Conservation (phyloP, 2,797 vertebrate genomes). For the Pogonophryne albipinna region DNA sequence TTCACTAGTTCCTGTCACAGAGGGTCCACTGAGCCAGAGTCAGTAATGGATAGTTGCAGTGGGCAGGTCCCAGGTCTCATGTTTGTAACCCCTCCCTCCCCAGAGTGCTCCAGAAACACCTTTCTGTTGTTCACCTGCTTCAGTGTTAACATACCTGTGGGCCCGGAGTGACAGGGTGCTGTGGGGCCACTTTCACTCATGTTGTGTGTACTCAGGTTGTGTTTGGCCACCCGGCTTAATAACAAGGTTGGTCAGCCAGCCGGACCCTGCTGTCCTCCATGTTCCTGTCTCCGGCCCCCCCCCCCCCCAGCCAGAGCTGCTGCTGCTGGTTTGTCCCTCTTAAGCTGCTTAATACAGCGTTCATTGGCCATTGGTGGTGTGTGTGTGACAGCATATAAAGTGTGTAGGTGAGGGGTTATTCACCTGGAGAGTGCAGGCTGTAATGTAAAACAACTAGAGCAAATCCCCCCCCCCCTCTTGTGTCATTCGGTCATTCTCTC, state of each 20-base stretch:
- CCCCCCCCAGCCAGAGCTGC: constrained; percentile 12
- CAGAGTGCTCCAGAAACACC: constrained; percentile 42
- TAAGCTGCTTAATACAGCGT: constrained; percentile 48
- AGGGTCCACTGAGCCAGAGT: constrained; percentile 4
- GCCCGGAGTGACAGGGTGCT: constrained; percentile 46
- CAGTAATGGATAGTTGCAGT: constrained; percentile 3
- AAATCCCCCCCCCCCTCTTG: constrained; percentile 68
- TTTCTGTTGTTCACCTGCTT: constrained; percentile 33
- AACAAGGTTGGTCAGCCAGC: constrained; percentile 74
- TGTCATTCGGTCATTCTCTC: constrained; percentile 61
- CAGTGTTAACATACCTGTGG: constrained; percentile 38
- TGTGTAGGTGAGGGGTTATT: constrained; percentile 80
- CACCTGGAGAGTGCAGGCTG: constrained; percentile 79
- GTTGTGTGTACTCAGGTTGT: constrained; percentile 46
- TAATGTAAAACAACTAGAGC: constrained; percentile 87
- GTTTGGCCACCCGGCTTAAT: constrained; percentile 65
- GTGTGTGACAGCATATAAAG: constrained; percentile 63
- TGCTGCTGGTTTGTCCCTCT: constrained; percentile 17
- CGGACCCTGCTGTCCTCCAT: constrained; percentile 52
- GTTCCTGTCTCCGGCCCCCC: constrained; percentile 19
- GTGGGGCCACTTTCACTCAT: constrained; percentile 67
- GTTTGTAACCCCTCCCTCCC: constrained; percentile 23
- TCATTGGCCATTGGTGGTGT: constrained; percentile 31
- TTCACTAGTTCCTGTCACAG: background rate
- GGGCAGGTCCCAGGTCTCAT: constrained; percentile 18